Evolutionary conservation across 2,888 invertebrate genomes (phyloP), one percentile per base, ranked within the genome.

Genomic region (Endomychus coccineus): DNA sequence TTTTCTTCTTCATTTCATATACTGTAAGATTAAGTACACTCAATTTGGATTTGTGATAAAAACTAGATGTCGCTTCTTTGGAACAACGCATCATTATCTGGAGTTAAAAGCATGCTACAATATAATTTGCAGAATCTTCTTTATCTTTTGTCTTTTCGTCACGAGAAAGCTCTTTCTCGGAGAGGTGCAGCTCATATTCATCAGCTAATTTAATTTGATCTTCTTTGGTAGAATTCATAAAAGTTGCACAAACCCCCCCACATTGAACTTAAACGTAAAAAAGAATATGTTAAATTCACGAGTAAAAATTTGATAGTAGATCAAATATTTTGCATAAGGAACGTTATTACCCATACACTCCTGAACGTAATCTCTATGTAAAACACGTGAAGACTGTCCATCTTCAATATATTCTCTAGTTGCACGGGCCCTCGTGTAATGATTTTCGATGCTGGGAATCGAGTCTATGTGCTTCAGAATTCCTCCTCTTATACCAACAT

Each of bases 381-480:
- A 27, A 16, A 36, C 31, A 11, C 48, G 40, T 16, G 52, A 27
- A 9, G 46, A 41, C 24, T 45, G 40, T 12, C 51, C 49, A 11
- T 50, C 52, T 27, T 51, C 51, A 37, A 52, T 50, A 27, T 44
- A 54, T 29, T 52, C 45, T 19, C 44, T 34, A n/a, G 17, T 39
- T 5, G 49, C 39, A 12, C 43, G 38, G 16, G 45, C 40, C n/a
- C 49, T 27, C 10, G 50, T 42, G 33, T 54, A 50, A 37, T 54
- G 53, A 24, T 49, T 49, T 35, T 52, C 51, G 25, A 54, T 50
- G 21, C 50, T 31, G 13, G 53, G 49, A 16, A 54, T 52, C 13
- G 46, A 40, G 37, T 52, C 42, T 21, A 54, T 51, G 36, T 51
- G 51, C n/a, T 35, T 27, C 27, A 42, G 38, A 36, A 51, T 44